A percentile compares a stretch with the other conserved stretches of the same genome.
These are phyloP conservation scores for Phallusia fumigata DNA, from an alignment of 23 tunicate genomes.

Conservation along the genomic window DNA sequence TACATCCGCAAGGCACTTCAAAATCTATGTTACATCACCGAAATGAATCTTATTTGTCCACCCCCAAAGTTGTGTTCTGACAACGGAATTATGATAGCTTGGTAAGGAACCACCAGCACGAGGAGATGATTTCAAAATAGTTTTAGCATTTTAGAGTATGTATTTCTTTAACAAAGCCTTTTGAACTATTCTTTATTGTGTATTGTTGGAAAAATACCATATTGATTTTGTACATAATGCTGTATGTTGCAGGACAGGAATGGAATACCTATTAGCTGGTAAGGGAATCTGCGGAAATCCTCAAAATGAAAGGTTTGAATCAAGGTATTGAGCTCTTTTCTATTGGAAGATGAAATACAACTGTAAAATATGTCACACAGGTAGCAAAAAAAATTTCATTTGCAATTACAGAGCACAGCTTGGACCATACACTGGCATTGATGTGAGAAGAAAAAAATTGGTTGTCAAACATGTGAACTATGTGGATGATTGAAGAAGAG, in stretches of 20 bases:
- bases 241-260: constrained; percentile 70
- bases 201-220: too few relatives aligned
- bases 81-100: constrained; percentile 91
- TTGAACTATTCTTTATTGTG: too few relatives aligned
- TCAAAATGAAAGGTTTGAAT: constrained; percentile 35
- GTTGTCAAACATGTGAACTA: neutral
- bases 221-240: neutral
- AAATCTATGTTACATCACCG: constrained; percentile 38
- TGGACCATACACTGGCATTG: neutral
- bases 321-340: constrained; percentile 33
- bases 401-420: neutral
- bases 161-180: too few relatives aligned
- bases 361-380: too few relatives aligned
- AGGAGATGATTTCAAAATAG: too few relatives aligned
- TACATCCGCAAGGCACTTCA: constrained; percentile 38
- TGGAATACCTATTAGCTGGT: constrained; percentile 64
- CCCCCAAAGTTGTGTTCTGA: constrained; percentile 66
- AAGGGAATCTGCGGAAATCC: constrained; percentile 58
- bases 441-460: neutral
- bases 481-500: neutral
- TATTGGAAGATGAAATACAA: too few relatives aligned
- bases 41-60: constrained; percentile 40
- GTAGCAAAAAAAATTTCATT: neutral
- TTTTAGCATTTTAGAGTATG: too few relatives aligned
- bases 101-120: too few relatives aligned